phyloP scores from a whole-genome alignment of 2,797 vertebrate species.

The Argentina silus region DNA sequence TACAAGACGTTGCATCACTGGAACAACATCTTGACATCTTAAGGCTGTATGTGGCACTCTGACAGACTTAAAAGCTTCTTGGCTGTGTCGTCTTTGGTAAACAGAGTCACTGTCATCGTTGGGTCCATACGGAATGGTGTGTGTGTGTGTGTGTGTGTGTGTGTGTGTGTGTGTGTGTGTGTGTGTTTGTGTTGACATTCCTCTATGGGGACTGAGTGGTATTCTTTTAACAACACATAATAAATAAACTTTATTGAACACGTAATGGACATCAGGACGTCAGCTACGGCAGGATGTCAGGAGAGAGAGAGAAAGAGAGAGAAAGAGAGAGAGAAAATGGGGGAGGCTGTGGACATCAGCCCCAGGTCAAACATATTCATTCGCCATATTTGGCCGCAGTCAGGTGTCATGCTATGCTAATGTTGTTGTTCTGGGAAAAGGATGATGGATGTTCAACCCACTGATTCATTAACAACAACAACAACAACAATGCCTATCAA shows the following conservation, averaged over 20 bases:
- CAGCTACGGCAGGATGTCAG: not conserved
- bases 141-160: no score
- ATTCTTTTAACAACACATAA: no score
- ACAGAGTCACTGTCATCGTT: conserved; percentile 10
- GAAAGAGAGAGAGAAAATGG: no score
- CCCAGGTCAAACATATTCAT: no score
- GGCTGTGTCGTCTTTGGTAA: conserved; percentile 33
- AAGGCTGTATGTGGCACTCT: conserved; percentile 23
- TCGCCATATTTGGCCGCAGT: no score
- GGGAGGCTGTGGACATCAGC: no score
- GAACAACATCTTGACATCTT: conserved; percentile 19
- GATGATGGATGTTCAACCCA: not conserved
- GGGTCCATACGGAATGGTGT: not conserved
- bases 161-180: no score
- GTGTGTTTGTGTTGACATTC: not conserved
- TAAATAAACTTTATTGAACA: not conserved
- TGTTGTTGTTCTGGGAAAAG: no score
- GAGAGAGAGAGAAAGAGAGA: no score
- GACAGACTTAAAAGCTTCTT: conserved; percentile 25
- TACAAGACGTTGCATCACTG: conserved; percentile 51
- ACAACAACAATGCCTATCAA: conserved; percentile 27
- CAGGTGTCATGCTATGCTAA: no score
- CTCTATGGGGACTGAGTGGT: not conserved
- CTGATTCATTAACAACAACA: conserved; percentile 22
- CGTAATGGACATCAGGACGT: not conserved